A percentile compares a stretch with the other conserved stretches of the same genome.
phyloP scores from a whole-genome alignment of 1,140 invertebrate genomes.

The Episyrphus balteatus region DNA sequence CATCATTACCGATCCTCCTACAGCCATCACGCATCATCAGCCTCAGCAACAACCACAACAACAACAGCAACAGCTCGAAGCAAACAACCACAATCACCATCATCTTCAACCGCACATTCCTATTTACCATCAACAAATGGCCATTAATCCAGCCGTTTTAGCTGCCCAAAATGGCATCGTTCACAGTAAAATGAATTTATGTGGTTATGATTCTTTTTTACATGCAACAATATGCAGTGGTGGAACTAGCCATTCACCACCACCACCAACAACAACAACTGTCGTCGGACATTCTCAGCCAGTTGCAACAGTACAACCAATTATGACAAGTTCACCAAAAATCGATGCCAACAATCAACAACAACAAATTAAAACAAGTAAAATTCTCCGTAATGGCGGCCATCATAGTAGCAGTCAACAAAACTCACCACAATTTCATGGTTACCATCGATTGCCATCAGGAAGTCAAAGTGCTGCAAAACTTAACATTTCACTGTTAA shows the following conservation, averaged over 20 bases:
- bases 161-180: conserved; percentile 25
- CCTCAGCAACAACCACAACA: conserved; percentile 6
- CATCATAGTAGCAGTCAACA: conserved; percentile 4
- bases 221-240: conserved; percentile 45
- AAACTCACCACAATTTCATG: conserved; percentile 16
- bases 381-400: conserved; percentile 10
- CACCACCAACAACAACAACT: conserved; percentile 21
- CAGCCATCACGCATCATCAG: conserved; percentile 4
- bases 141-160: conserved; percentile 34
- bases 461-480: background rate
- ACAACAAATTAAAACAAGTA: conserved; percentile 7
- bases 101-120: conserved; percentile 42
- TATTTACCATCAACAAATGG: conserved; percentile 36
- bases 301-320: conserved; percentile 19
- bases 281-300: conserved; percentile 38
- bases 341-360: conserved; percentile 1
- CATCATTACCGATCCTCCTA: conserved; percentile 4
- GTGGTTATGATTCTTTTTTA: conserved; percentile 47
- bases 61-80: conserved; percentile 13
- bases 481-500: conserved; percentile 8
- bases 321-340: conserved; percentile 17
- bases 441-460: conserved; percentile 19
- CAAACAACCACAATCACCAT: conserved; percentile 35
- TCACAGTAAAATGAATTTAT: conserved; percentile 34
- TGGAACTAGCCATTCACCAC: conserved; percentile 15